Evolutionary conservation across 1,140 invertebrate genomes (phyloP).

Genomic region (Potamilus streckersoni): DNA sequence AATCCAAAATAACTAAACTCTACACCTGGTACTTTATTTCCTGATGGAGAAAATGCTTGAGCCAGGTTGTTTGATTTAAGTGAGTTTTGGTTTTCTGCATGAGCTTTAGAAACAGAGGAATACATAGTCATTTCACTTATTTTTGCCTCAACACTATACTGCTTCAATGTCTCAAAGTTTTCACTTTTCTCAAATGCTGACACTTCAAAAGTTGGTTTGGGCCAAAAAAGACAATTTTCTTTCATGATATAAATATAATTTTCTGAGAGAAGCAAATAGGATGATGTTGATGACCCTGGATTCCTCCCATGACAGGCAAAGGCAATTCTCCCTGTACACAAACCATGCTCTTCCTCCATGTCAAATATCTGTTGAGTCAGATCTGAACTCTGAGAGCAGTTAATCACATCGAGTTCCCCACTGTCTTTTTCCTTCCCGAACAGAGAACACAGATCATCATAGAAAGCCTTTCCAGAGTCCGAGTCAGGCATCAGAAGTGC

Average conservation of each 20-base stretch:
- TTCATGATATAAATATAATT: conserved; percentile 55
- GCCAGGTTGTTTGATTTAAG: not conserved
- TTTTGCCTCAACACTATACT: conserved; percentile 54
- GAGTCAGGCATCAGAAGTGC: conserved; percentile 52
- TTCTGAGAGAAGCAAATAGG: conserved; percentile 54
- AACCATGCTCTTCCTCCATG: conserved; percentile 41
- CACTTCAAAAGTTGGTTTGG: conserved; percentile 50
- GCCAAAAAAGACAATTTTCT: conserved; percentile 47
- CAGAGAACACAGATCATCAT: conserved; percentile 27
- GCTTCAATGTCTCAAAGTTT: conserved; percentile 45
- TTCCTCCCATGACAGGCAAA: conserved; percentile 37
- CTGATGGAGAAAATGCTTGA: not conserved
- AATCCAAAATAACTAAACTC: conserved; percentile 40
- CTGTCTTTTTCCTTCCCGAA: conserved; percentile 8
- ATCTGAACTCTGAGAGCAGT: conserved; percentile 48
- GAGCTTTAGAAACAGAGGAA: too few relatives aligned
- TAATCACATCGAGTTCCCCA: conserved; percentile 39
- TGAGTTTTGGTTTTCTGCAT: too few relatives aligned
- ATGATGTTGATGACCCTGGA: conserved; percentile 12
- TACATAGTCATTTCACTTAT: conserved; percentile 58
- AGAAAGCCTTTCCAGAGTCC: conserved; percentile 47
- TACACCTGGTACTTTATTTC: conserved; percentile 2
- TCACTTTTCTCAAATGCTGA: conserved; percentile 30
- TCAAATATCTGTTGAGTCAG: conserved; percentile 46
- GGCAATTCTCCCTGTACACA: conserved; percentile 50